phyloP scores from a whole-genome alignment of 2,113 vertebrate genomes.

The Ardeotis arabs region DNA sequence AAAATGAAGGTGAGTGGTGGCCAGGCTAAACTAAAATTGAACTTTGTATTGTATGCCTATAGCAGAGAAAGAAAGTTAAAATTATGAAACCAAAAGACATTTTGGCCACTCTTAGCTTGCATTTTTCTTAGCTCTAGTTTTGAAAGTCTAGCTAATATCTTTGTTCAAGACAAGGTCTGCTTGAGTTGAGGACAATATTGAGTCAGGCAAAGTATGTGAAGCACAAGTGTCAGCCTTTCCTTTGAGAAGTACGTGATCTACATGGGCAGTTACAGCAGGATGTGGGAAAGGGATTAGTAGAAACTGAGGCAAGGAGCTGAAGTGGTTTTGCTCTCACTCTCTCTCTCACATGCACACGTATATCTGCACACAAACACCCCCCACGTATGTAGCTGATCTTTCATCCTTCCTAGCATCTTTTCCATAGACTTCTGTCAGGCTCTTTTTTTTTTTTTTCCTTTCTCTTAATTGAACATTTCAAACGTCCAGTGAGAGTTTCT shows the following conservation, averaged over 20 bases:
- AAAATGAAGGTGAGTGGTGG: background rate
- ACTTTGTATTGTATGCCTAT: background rate
- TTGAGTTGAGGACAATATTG: background rate
- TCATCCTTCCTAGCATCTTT: background rate
- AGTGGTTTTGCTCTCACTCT: background rate
- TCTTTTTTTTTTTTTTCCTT: background rate
- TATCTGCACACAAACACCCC: too few relatives aligned
- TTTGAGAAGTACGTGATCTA: background rate
- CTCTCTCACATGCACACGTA: background rate
- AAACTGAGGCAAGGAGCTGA: background rate
- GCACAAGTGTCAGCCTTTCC: background rate
- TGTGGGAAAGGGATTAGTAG: background rate
- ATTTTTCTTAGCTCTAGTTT: background rate
- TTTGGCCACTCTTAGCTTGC: background rate
- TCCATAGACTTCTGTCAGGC: background rate
- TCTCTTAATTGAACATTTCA: background rate
- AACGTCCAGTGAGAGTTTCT: background rate
- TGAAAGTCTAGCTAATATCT: background rate
- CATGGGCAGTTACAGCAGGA: background rate
- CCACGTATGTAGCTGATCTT: fast-evolving
- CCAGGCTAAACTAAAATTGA: background rate
- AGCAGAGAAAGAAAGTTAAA: background rate
- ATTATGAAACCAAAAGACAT: background rate
- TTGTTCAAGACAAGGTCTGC: background rate
- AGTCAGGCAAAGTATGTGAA: background rate